A percentile compares a stretch with the other conserved stretches of the same genome.
These are phyloP conservation scores for Chondrilla cf. caribensis DNA, from an alignment of 37 sponge, comb jelly and placozoan genomes.

Conservation along the genomic window DNA sequence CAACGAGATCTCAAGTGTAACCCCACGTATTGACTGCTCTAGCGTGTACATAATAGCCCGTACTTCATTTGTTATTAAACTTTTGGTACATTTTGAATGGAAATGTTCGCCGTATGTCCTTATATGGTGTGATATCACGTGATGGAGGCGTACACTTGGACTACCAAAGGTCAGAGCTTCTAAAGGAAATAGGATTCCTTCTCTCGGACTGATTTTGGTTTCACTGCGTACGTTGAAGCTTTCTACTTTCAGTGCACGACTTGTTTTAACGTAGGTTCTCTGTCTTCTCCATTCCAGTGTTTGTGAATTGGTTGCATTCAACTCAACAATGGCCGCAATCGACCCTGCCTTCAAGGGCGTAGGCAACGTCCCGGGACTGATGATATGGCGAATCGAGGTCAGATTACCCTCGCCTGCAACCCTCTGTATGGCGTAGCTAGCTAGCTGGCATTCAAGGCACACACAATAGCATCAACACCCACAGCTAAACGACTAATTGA, in stretches of 20 bases:
- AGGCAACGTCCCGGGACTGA: slow-evolving; percentile 71
- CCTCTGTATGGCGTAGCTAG: not conserved
- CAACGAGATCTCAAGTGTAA: not conserved
- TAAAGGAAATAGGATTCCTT: not conserved
- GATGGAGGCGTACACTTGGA: not conserved
- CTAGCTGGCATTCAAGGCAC: not conserved
- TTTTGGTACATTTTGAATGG: no score
- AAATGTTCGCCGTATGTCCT: no score
- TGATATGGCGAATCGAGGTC: slow-evolving; percentile 92
- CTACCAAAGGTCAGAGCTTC: not conserved
- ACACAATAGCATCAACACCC: no score
- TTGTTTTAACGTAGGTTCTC: no score
- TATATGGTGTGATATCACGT: not conserved
- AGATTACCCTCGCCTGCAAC: no score
- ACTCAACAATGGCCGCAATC: not conserved
- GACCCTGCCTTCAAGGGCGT: slow-evolving; percentile 82
- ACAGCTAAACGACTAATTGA: not conserved
- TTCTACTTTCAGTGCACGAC: no score
- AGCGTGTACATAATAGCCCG: not conserved
- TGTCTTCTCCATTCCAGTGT: no score
- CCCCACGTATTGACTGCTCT: not conserved
- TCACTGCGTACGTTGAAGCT: not conserved
- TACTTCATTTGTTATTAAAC: no score
- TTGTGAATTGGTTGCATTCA: no score
- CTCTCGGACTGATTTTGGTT: not conserved